Evolutionary conservation across 23 tunicate species (phyloP).

Genomic region (Corella eumyota): DNA sequence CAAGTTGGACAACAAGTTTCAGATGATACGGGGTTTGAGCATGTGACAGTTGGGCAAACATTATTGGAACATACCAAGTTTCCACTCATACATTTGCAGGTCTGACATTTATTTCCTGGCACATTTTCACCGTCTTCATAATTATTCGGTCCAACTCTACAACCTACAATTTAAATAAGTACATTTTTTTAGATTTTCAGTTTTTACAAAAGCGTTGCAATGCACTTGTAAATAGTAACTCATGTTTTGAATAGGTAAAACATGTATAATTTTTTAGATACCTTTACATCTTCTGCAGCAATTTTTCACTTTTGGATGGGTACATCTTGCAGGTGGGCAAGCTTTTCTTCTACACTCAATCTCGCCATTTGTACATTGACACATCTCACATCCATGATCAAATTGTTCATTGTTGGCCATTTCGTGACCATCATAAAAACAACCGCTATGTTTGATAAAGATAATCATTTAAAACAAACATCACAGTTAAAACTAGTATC

Average conservation of each 20-base stretch:
- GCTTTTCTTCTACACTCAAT: slow-evolving; percentile 23
- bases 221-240: too few species aligned
- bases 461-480: too few species aligned
- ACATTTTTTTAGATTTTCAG: too few species aligned
- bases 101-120: slow-evolving; percentile 15
- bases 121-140: slow-evolving; percentile 35
- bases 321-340: slow-evolving; percentile 40
- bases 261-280: slow-evolving; percentile 8
- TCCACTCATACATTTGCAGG: slow-evolving; percentile 41
- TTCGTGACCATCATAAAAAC: slow-evolving; percentile 3
- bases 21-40: too few species aligned
- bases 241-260: too few species aligned
- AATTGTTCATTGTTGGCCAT: slow-evolving; percentile 23
- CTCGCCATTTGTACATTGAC: slow-evolving; percentile 43
- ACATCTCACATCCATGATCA: slow-evolving; percentile 26
- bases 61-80: slow-evolving; percentile 12
- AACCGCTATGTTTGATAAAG: too few species aligned
- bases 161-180: too few species aligned
- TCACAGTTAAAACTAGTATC: too few species aligned
- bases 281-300: slow-evolving; percentile 67
- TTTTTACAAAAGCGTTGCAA: too few species aligned
- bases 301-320: slow-evolving; percentile 16
- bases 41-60: slow-evolving; percentile 23
- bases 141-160: slow-evolving; percentile 11
- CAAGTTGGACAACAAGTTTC: slow-evolving; percentile 51